These are phyloP conservation scores for Dryas iulia DNA, from an alignment of 1,140 invertebrate species.

Conservation along the genomic window DNA sequence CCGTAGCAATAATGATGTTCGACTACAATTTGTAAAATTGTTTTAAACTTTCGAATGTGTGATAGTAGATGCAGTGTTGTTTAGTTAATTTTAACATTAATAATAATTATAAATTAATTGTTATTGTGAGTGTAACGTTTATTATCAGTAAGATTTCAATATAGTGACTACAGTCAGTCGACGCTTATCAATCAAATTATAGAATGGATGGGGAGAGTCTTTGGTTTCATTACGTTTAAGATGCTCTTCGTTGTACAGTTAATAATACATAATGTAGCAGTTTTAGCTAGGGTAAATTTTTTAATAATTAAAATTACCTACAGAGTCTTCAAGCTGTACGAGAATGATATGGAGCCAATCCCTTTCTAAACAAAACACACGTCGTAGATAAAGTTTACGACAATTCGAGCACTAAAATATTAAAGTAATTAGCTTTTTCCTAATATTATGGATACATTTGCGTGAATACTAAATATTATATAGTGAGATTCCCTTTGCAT, in stretches of 20 bases:
- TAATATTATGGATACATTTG: slow-evolving; percentile 54
- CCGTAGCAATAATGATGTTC: slow-evolving; percentile 80
- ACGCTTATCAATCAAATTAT: slow-evolving; percentile 63
- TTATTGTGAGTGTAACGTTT: slow-evolving; percentile 79
- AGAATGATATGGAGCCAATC: slow-evolving; percentile 55
- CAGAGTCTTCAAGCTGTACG: slow-evolving; percentile 60
- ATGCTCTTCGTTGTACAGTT: slow-evolving; percentile 74
- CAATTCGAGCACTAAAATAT: slow-evolving; percentile 64
- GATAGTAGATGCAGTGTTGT: slow-evolving; percentile 81
- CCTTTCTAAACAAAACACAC: slow-evolving; percentile 49
- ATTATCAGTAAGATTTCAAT: slow-evolving; percentile 68
- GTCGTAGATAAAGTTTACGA: slow-evolving; percentile 53
- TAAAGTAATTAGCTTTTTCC: slow-evolving; percentile 63
- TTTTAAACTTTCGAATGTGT: slow-evolving; percentile 81
- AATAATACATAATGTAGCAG: slow-evolving; percentile 72
- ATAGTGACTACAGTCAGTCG: slow-evolving; percentile 52
- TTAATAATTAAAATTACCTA: slow-evolving; percentile 72
- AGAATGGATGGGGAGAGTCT: slow-evolving; percentile 42
- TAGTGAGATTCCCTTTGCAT: slow-evolving; percentile 40
- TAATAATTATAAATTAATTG: slow-evolving; percentile 66
- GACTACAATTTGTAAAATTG: slow-evolving; percentile 80
- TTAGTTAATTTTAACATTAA: slow-evolving; percentile 80
- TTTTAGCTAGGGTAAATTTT: slow-evolving; percentile 78
- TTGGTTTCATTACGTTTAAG: slow-evolving; percentile 61
- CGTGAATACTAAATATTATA: slow-evolving; percentile 37